Base-by-base conservation (phyloP, 2,797 vertebrate species). In the Dermochelys coriacea region DNA sequence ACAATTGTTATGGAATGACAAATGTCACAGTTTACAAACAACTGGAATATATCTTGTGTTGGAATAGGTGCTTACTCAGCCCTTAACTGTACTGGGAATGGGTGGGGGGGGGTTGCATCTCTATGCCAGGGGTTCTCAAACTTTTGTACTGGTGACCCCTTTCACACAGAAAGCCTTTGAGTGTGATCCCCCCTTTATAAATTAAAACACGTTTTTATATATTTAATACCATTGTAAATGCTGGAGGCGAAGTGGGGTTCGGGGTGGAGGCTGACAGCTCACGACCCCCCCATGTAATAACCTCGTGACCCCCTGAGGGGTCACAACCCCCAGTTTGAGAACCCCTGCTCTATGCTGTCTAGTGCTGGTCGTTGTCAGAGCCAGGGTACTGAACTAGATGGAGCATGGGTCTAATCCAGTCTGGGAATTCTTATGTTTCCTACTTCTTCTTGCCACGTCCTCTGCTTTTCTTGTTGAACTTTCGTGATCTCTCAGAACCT, bases 281-380 rank as follows among this genome's bases (percentile, higher is more conserved):
- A 10, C 6, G 47, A 47, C 47, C 47, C 47, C 37, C 47, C 47
- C 47, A 47, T 47, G 47, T 47, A 47, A 47, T 47, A 47, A 47
- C 47, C 47, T 47, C 2, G 7, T 6, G 9, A 47, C 47, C 47
- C 7, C 47, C 47, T 47, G 47, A 47, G 47, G 47, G 7, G 47
- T 50, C 49, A 50, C 4, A 49, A 50, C 49, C 49, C 49, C 49
- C 12, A 14, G 12, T 50, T 50, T 50, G 49, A 50, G 49, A 50
- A 50, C 49, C 49, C 49, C 49, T 15, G 12, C n/a, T 31, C 0
- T 0, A 10, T 37, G 1, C 54, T 81, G 11, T 29, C 10, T 82
- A 0, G 75, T n/a, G 8, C 18, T 89, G 0, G 0, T 10, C 0
- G 0, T 75, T 52, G 29, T 57, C 83, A 79, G 71, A 74, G 47